Evolutionary conservation across 2,888 invertebrate genomes (phyloP).

Genomic region (Sarcophaga rosellei): DNA sequence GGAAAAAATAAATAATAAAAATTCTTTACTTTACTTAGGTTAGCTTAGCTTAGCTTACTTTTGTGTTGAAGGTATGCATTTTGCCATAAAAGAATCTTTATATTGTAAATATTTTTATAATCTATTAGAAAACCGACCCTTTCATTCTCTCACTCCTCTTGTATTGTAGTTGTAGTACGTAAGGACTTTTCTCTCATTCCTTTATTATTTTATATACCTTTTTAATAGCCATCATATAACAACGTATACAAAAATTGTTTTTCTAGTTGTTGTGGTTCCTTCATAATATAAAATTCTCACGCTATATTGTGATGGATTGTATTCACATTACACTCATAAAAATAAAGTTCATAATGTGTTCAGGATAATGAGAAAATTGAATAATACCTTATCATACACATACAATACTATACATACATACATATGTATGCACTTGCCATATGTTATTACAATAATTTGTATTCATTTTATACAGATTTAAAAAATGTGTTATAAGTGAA

Average conservation of each 20-base stretch:
- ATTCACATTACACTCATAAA: background rate
- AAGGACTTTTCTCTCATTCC: slow-evolving; percentile 19
- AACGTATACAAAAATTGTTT: slow-evolving; percentile 17
- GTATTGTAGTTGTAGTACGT: background rate
- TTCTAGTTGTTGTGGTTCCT: background rate
- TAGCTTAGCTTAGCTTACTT: background rate
- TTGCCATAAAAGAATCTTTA: slow-evolving; percentile 47
- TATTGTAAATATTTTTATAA: slow-evolving; percentile 57
- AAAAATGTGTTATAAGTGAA: too few species aligned
- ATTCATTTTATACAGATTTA: too few species aligned
- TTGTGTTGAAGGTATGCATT: slow-evolving; percentile 19
- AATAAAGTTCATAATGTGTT: background rate
- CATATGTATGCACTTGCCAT: too few species aligned
- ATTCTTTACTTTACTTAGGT: slow-evolving; percentile 22
- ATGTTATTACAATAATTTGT: too few species aligned
- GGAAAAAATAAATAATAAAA: slow-evolving; percentile 52
- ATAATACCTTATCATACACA: too few species aligned
- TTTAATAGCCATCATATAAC: background rate
- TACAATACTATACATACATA: too few species aligned
- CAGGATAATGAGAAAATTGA: too few species aligned
- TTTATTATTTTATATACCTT: background rate
- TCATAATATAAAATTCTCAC: slow-evolving; percentile 40
- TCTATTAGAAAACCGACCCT: slow-evolving; percentile 33
- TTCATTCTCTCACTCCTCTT: background rate
- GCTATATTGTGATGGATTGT: slow-evolving; percentile 18